A percentile compares a stretch with the other conserved stretches of the same genome.
Conservation (phyloP, 2,113 vertebrate genomes). For the Platycercus adscitus region DNA sequence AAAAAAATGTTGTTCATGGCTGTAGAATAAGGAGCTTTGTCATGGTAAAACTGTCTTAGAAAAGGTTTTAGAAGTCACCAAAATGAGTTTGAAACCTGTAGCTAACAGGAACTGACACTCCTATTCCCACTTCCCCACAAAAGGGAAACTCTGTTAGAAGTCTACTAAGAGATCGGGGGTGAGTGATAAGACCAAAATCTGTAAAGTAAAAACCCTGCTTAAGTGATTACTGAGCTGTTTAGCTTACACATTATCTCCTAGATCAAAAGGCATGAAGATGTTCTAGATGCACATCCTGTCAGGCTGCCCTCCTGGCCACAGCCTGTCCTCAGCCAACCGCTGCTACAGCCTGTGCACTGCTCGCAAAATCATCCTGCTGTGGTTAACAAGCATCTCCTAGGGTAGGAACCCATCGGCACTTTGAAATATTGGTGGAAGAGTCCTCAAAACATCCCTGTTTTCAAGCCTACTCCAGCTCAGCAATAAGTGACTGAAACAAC, state of each 20-base stretch:
- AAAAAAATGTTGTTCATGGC: neutral
- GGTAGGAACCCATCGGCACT: neutral
- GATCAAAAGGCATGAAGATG: neutral
- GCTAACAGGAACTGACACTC: slow-evolving; percentile 1
- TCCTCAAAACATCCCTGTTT: neutral
- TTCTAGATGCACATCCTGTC: fast-evolving
- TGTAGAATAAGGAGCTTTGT: neutral
- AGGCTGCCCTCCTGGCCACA: neutral
- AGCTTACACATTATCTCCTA: neutral
- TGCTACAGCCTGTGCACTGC: neutral
- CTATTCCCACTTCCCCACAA: neutral
- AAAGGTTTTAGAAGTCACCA: slow-evolving; percentile 1
- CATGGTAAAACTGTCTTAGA: slow-evolving; percentile 12
- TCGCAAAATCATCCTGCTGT: fast-evolving
- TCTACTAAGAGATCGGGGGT: neutral
- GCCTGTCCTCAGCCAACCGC: neutral
- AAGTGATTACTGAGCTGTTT: neutral
- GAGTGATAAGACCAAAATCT: neutral
- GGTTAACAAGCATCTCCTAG: neutral
- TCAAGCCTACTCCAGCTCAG: neutral
- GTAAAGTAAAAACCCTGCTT: neutral
- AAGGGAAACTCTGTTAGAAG: neutral
- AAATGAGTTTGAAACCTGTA: slow-evolving; percentile 3
- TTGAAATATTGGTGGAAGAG: neutral
- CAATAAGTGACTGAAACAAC: neutral